Evolutionary conservation across 2,888 invertebrate species (phyloP).

Genomic region (Fragum sueziense): DNA sequence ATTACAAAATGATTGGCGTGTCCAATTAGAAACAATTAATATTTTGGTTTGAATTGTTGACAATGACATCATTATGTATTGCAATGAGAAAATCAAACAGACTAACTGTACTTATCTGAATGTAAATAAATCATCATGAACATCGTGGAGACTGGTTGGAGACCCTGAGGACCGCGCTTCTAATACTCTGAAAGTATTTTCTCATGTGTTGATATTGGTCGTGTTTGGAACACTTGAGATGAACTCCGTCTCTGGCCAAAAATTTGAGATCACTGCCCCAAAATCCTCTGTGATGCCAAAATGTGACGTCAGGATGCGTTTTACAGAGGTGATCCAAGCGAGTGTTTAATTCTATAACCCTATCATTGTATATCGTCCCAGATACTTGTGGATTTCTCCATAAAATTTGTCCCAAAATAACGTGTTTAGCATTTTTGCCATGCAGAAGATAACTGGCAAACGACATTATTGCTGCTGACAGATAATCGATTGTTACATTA

Average conservation of each 20-base stretch:
- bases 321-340: background rate
- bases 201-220: background rate
- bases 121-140: no score
- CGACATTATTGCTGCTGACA: background rate
- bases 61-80: no score
- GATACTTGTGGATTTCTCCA: background rate
- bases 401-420: background rate
- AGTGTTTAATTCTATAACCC: background rate
- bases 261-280: background rate
- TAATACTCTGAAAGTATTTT: background rate
- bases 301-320: background rate
- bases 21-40: no score
- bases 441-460: background rate
- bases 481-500: background rate
- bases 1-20: no score
- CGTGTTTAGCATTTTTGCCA: background rate
- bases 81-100: no score
- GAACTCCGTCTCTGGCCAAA: background rate
- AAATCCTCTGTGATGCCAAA: background rate
- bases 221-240: background rate
- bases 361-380: background rate
- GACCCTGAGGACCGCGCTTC: background rate
- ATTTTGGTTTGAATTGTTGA: no score
- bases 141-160: background rate
- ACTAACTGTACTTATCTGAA: no score